Evolutionary conservation across 2,797 vertebrate genomes (phyloP).

Genomic region (Rhodeus uyekii): DNA sequence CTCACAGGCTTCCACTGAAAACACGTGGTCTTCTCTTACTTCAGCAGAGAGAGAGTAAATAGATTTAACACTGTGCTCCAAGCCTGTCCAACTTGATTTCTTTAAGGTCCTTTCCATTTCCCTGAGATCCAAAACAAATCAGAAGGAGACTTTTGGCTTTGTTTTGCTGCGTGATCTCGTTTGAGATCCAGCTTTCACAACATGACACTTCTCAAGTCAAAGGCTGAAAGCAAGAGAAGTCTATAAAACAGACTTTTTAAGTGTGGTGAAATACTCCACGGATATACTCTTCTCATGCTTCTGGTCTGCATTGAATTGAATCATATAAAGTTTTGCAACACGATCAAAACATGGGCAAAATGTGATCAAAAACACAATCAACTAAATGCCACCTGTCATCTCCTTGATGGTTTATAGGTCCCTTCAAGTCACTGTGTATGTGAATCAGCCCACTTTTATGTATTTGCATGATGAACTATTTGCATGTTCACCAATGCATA

Average conservation of each 20-base stretch:
- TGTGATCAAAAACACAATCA: not conserved
- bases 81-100: conserved; percentile 3
- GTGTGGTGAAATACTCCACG: not conserved
- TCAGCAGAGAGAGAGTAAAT: not conserved
- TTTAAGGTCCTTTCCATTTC: not conserved
- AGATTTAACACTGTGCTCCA: not conserved
- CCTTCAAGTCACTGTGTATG: not conserved
- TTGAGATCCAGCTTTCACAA: not conserved
- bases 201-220: not conserved
- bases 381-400: not conserved
- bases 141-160: conserved; percentile 33
- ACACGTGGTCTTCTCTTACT: not conserved
- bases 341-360: too few relatives aligned
- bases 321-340: not conserved
- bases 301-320: not conserved
- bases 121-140: not conserved
- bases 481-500: too few relatives aligned
- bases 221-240: not conserved
- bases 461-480: too few relatives aligned
- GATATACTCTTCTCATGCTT: not conserved
- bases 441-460: not conserved
- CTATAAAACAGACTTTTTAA: not conserved
- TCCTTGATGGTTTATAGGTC: not conserved
- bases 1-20: not conserved
- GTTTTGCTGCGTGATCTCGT: conserved; percentile 27